Evolutionary conservation across 2,113 vertebrate genomes (phyloP).

Genomic region (Trichomycterus rosablanca): DNA sequence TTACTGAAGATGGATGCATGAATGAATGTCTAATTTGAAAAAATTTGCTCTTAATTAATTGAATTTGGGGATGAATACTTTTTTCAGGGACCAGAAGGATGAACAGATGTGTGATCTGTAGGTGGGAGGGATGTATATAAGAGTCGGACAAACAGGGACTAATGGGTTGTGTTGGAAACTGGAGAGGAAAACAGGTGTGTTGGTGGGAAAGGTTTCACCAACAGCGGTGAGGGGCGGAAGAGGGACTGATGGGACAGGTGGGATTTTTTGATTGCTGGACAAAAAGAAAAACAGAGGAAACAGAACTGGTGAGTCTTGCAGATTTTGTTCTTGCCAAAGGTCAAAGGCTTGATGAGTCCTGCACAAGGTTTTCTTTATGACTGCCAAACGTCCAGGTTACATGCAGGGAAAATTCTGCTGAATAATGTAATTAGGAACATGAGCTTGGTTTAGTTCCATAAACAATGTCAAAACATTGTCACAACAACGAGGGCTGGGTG

Average conservation of each 20-base stretch:
- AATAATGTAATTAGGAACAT: no score
- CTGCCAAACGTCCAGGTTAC: constrained; percentile 8
- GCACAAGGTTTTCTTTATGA: neutral
- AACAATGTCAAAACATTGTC: no score
- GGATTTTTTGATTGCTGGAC: neutral
- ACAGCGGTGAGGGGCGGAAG: neutral
- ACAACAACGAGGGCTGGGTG: no score
- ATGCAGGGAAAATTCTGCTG: neutral
- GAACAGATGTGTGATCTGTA: no score
- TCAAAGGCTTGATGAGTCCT: constrained; percentile 19
- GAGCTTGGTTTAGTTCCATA: no score
- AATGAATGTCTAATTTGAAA: no score
- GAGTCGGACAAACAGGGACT: neutral
- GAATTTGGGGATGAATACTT: no score
- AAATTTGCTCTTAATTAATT: no score
- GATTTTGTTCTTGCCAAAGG: constrained; percentile 19
- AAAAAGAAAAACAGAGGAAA: constrained; percentile 1
- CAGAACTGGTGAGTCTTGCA: constrained; percentile 27
- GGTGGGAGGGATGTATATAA: neutral
- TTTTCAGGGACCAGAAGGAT: no score
- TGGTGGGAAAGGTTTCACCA: constrained; percentile 12
- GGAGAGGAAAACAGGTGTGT: neutral
- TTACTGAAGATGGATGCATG: no score
- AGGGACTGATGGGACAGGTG: constrained; percentile 4
- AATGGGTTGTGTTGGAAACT: neutral